Evolutionary conservation across 2,888 invertebrate species (phyloP).

Genomic region (Diarsia brunnea): DNA sequence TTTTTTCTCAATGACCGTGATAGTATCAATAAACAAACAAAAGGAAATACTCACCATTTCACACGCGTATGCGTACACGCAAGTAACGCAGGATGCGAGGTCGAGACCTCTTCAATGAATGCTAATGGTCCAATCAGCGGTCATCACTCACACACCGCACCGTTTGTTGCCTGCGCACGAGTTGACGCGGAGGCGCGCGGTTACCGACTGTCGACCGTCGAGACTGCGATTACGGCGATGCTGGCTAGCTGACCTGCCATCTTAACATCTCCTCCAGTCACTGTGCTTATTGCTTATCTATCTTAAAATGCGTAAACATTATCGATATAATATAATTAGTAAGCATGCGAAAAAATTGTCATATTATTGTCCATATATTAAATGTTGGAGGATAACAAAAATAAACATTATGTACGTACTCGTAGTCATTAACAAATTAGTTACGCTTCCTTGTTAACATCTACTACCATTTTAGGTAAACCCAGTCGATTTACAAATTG

Average conservation of each 20-base stretch:
- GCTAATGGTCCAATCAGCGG: conserved; percentile 83
- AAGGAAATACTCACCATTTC: conserved; percentile 79
- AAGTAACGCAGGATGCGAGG: conserved; percentile 75
- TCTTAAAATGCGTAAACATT: conserved; percentile 1
- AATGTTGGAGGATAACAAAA: not conserved
- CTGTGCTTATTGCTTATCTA: not conserved
- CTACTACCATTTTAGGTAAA: not conserved
- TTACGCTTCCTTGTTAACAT: not conserved
- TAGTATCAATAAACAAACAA: conserved; percentile 36
- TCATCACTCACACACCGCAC: conserved; percentile 75
- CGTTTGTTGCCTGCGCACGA: conserved; percentile 73
- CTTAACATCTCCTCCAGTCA: conserved; percentile 42
- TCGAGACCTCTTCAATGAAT: conserved; percentile 76
- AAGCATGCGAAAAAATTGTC: not conserved
- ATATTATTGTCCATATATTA: not conserved
- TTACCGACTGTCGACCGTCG: conserved; percentile 84
- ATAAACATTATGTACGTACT: not conserved
- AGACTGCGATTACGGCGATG: conserved; percentile 20
- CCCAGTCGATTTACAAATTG: no score
- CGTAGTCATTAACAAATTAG: not conserved
- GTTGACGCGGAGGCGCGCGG: conserved; percentile 74
- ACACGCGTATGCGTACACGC: conserved; percentile 68
- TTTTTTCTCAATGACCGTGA: conserved; percentile 42
- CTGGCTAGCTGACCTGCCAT: conserved; percentile 30
- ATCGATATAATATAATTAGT: no score